These are phyloP conservation scores for Rhabditoides inermis DNA, from an alignment of 2,888 invertebrate species.

Conservation along the genomic window DNA sequence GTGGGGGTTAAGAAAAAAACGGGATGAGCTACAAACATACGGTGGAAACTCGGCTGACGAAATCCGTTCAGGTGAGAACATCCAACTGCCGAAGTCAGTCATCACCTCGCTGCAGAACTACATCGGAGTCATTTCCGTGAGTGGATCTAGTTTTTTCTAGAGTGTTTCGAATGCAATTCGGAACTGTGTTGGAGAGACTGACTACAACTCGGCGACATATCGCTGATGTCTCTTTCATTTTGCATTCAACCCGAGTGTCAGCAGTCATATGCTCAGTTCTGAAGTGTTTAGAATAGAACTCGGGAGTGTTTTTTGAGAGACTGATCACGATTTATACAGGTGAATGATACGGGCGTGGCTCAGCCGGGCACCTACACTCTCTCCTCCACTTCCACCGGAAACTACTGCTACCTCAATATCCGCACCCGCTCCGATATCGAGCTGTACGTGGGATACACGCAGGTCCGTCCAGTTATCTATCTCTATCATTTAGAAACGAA, in stretches of 20 bases:
- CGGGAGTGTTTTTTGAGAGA: neutral
- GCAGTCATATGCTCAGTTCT: too few relatives aligned
- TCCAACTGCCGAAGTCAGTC: constrained; percentile 19
- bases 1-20: too few relatives aligned
- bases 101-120: constrained; percentile 29
- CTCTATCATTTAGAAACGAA: neutral
- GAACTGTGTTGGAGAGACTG: too few relatives aligned
- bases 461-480: neutral
- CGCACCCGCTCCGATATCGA: constrained; percentile 29
- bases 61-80: constrained; percentile 5
- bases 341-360: constrained; percentile 23
- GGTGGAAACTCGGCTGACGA: too few relatives aligned
- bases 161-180: neutral
- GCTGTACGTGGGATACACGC: constrained; percentile 13
- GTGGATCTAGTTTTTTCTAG: neutral
- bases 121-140: constrained; percentile 20
- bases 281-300: too few relatives aligned
- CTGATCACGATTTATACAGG: constrained; percentile 8
- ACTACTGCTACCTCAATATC: constrained; percentile 25
- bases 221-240: too few relatives aligned
- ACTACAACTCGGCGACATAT: too few relatives aligned
- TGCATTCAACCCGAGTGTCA: too few relatives aligned
- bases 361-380: constrained; percentile 21
- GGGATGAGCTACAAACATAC: too few relatives aligned
- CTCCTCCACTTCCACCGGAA: constrained; percentile 8